Evolutionary conservation across 2,113 vertebrate species (phyloP), one percentile per base, ranked within the genome.

Genomic region (Oophaga pumilio): DNA sequence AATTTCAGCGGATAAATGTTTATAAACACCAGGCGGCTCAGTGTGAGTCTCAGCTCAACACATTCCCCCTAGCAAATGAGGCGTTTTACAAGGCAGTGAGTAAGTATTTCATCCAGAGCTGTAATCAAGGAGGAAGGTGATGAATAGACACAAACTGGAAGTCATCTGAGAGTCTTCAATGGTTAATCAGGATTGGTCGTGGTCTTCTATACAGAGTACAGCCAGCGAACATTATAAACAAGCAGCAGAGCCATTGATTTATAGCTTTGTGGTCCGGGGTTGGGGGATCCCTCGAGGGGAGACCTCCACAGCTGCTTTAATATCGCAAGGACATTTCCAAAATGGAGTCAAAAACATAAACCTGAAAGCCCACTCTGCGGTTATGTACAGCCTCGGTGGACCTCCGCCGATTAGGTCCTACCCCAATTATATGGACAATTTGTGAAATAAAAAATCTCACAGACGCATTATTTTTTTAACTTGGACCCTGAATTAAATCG

Each of bases 51-150:
- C 56, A 56, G 56, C 52, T 69, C 49, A 80, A 20, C 52, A 86
- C 76, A 86, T 86, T 86, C 64, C 62, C 18, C 64, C 22, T 17
- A 49, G 76, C 80, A 80, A 86, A 86, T 86, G 85, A 71, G 64
- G 62, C 85, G 56, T 56, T 22, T 69, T 86, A 80, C 76, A 86
- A 80, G 85, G 76, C 85, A 86, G 53, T 53, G 76, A 78, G 64
- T 69, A 24, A 80, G 85, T 71, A 69, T 69, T 69, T 28, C 76
- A 86, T 50, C 76, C 85, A 80, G 62, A 18, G 68, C 85, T 57
- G 50, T 53, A 86, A 86, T 80, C 76, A 86, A 57, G 52, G 33
- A 17, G 76, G 50, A 71, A 69, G 62, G 76, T 80, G 85, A 86
- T 86, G 85, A 80, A 86, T 86, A 43, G 62, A 79, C 50, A 86